Evolutionary conservation across 2,888 invertebrate genomes (phyloP).

Genomic region (Dryocosmus kuriphilus): DNA sequence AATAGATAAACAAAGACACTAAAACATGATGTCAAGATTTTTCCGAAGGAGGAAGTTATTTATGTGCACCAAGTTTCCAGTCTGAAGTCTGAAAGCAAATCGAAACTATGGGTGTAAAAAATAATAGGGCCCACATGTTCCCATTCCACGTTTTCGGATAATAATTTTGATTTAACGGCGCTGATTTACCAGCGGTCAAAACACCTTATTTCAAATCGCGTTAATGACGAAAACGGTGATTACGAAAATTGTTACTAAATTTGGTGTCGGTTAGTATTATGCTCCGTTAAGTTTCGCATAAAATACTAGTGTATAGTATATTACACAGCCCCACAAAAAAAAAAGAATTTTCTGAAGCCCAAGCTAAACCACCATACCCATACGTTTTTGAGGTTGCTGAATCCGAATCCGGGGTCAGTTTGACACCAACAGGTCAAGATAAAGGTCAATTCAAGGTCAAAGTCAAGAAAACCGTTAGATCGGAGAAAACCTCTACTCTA

Average conservation of each 20-base stretch:
- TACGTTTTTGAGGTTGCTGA: too few relatives aligned
- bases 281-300: constrained; percentile 67
- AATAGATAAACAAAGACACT: background rate
- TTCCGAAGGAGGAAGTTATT: background rate
- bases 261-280: constrained; percentile 66
- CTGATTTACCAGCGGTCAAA: constrained; percentile 50
- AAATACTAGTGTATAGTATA: constrained; percentile 61
- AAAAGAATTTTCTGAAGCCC: too few relatives aligned
- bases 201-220: constrained; percentile 59
- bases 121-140: background rate
- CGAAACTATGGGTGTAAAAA: background rate
- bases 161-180: constrained; percentile 36
- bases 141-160: background rate
- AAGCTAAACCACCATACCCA: too few relatives aligned
- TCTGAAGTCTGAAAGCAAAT: background rate
- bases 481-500: too few relatives aligned
- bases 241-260: constrained; percentile 56
- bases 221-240: constrained; percentile 53
- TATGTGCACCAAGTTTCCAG: background rate
- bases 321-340: too few relatives aligned
- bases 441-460: too few relatives aligned
- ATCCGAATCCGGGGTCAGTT: too few relatives aligned
- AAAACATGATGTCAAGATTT: background rate
- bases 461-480: too few relatives aligned
- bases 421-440: too few relatives aligned